Evolutionary conservation across 2,888 invertebrate species (phyloP).

Genomic region (Tenthredo amoena): DNA sequence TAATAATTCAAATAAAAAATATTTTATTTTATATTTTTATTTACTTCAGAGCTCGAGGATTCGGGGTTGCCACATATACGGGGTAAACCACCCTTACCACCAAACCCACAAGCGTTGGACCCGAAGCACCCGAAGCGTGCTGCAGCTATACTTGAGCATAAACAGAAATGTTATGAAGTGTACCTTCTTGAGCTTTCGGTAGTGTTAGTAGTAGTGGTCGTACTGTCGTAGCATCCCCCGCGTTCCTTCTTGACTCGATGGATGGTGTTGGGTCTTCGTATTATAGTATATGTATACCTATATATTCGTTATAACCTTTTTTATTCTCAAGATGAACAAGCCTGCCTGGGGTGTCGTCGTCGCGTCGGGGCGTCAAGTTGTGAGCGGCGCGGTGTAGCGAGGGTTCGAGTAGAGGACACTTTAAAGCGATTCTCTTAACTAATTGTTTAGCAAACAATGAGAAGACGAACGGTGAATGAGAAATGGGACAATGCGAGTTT

Average conservation of each 20-base stretch:
- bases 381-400: not conserved
- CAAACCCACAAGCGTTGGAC: constrained; percentile 2
- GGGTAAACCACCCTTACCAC: constrained; percentile 4
- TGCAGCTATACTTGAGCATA: constrained; percentile 31
- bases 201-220: not conserved
- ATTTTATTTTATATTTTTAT: not conserved
- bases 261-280: not conserved
- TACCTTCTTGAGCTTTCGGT: not conserved
- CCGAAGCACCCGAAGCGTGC: constrained; percentile 1
- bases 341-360: not conserved
- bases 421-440: constrained; percentile 37
- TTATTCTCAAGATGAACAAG: constrained; percentile 41
- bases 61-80: not conserved
- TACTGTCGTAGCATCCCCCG: not conserved
- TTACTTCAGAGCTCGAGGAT: constrained; percentile 6
- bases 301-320: constrained; percentile 33
- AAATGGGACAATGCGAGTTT: constrained; percentile 34
- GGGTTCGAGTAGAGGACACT: constrained; percentile 21
- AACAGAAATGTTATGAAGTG: constrained; percentile 39
- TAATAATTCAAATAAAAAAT: constrained; percentile 34
- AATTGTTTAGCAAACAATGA: constrained; percentile 43
- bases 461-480: constrained; percentile 38
- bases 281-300: not conserved
- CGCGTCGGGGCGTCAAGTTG: constrained; percentile 32
- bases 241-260: not conserved